These are phyloP conservation scores for Muscicapa comitata DNA, from an alignment of 2,797 vertebrate species.

Conservation along the genomic window DNA sequence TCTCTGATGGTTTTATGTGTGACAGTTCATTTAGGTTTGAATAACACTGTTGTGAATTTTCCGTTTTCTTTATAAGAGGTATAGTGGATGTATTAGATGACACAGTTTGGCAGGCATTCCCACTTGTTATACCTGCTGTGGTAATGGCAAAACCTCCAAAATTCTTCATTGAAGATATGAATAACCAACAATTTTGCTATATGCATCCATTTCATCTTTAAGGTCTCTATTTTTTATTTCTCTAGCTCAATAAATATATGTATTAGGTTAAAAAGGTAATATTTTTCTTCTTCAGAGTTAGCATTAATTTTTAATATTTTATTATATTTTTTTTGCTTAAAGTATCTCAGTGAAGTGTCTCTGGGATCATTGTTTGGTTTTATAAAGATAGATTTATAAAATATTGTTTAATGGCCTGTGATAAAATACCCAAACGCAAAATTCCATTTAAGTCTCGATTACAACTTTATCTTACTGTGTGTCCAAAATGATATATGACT, in stretches of 20 bases:
- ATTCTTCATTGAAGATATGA: not conserved
- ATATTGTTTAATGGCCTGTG: not conserved
- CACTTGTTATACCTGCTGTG: not conserved
- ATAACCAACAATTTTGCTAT: not conserved
- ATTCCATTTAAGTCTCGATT: not conserved
- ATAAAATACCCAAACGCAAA: not conserved
- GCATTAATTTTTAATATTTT: not conserved
- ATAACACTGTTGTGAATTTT: fast-evolving
- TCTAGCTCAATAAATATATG: not conserved
- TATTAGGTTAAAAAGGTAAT: not conserved
- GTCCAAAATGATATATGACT: not conserved
- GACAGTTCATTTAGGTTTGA: not conserved
- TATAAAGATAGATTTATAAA: not conserved
- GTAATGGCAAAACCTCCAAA: not conserved
- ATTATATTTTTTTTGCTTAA: not conserved
- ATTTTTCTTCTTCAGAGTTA: not conserved
- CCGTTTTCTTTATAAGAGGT: not conserved
- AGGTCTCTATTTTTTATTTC: not conserved
- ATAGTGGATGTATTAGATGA: fast-evolving
- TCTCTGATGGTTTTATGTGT: not conserved
- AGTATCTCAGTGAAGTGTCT: not conserved
- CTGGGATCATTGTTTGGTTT: not conserved
- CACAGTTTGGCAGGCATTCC: not conserved
- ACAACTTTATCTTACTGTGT: not conserved
- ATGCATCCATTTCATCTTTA: not conserved